Conservation (phyloP, 2,888 invertebrate species). For the Campoplex nolae region DNA sequence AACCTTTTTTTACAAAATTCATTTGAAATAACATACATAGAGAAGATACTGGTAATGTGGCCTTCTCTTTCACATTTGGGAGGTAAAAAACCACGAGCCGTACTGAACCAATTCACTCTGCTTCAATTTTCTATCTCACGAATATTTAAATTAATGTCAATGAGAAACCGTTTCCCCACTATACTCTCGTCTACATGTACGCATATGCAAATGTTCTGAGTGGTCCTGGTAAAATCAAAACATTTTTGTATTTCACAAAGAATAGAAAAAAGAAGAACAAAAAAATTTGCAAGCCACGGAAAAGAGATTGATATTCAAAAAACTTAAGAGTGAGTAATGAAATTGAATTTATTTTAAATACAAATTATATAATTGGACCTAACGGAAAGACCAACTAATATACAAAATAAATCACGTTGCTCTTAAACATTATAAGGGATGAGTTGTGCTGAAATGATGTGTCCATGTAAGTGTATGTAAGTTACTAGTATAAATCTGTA, state of each 20-base stretch:
- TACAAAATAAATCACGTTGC: neutral
- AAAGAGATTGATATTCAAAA: neutral
- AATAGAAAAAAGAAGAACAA: too few species aligned
- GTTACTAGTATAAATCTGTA: constrained; percentile 44
- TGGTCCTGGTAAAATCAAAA: too few species aligned
- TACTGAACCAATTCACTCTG: neutral
- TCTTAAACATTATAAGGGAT: neutral
- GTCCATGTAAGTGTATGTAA: neutral
- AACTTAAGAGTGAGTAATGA: neutral
- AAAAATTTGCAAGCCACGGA: too few species aligned
- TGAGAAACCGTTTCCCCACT: too few species aligned
- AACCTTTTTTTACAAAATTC: constrained; percentile 22
- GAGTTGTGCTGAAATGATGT: neutral
- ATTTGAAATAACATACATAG: neutral
- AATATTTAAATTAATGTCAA: too few species aligned
- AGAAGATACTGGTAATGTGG: neutral
- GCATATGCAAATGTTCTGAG: too few species aligned
- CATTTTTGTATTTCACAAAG: too few species aligned
- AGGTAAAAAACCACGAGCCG: neutral
- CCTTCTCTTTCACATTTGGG: neutral
- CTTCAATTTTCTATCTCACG: too few species aligned
- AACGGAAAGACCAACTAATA: too few species aligned
- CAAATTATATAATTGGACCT: neutral
- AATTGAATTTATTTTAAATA: neutral
- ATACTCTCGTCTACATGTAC: too few species aligned